Base-by-base conservation (phyloP, 1,140 invertebrate genomes). In the Drosophila seguyi region DNA sequence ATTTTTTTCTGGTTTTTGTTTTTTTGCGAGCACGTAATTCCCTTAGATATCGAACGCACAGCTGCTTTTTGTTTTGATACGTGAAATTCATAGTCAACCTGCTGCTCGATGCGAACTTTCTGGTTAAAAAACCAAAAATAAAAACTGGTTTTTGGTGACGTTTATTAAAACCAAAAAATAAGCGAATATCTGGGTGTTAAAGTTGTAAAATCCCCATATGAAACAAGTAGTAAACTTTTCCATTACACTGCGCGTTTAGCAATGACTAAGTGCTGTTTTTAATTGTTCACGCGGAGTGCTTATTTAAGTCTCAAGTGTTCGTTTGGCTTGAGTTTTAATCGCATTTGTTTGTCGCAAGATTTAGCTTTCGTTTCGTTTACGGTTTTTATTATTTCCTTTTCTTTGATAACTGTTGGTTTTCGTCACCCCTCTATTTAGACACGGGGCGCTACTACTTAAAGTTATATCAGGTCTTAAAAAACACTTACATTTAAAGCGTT, bases 51-150 rank as follows among this genome's bases (percentile, higher is more conserved):
- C 48, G 72, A 61, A 63, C 41, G 45, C 75, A 81, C 83, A 88
- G 85, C 85, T 88, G 85, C 81, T 88, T 88, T 88, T 88, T 88
- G 85, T 88, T 88, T 85, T 88, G 85, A 81, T 88, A 80, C 62
- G 67, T 53, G 76, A 77, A 83, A 88, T 83, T 39, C 65, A 72
- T 68, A 79, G 75, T 87, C 79, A 86, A 76, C 71, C 63, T 59
- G 73, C 67, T 59, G 38, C 41, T 14, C 36, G 50, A 42, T 55
- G 57, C 44, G 27, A 45, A 61, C n/a, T 38, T 61, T 52, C 27
- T 22, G 14, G 18, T 36, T 27, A 65, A 62, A 61, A 65, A 16
- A 22, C 34, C 4, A 36, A 47, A 47, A 6, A 8, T 7, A 29
- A 27, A 58, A 72, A 58, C 71, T 58, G 29, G 69, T 73, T 72